phyloP scores from a whole-genome alignment of 1,140 invertebrate genomes.

The Ceratosolen solmsi region DNA sequence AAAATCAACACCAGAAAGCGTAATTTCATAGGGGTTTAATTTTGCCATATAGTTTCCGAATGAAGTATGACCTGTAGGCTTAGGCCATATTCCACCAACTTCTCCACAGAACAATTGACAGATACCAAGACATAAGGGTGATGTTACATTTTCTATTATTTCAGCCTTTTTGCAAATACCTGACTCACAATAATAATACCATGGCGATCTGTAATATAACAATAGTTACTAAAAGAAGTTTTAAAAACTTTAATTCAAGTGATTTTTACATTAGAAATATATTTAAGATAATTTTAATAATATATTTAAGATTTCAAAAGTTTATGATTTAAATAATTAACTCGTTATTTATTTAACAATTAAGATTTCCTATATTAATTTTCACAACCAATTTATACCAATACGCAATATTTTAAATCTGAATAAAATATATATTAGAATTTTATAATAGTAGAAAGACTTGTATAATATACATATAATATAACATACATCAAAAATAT shows the following conservation, averaged over 20 bases:
- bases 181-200: slow-evolving; percentile 66
- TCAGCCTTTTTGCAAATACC: slow-evolving; percentile 64
- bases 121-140: slow-evolving; percentile 59
- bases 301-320: no score
- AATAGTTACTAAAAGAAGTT: no score
- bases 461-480: no score
- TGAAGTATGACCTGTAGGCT: slow-evolving; percentile 78
- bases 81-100: slow-evolving; percentile 82
- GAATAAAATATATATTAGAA: no score
- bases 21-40: slow-evolving; percentile 77
- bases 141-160: slow-evolving; percentile 58
- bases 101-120: slow-evolving; percentile 68
- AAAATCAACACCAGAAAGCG: slow-evolving; percentile 65
- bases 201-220: slow-evolving; percentile 51
- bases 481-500: no score
- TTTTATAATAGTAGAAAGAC: no score
- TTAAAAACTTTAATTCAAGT: background rate
- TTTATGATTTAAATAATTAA: background rate
- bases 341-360: no score
- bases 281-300: no score
- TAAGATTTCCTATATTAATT: no score
- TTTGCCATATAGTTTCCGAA: slow-evolving; percentile 76
- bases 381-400: no score
- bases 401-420: no score
- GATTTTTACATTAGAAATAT: background rate